Conservation (phyloP, 2,888 invertebrate genomes). For the Ochlodes sylvanus region DNA sequence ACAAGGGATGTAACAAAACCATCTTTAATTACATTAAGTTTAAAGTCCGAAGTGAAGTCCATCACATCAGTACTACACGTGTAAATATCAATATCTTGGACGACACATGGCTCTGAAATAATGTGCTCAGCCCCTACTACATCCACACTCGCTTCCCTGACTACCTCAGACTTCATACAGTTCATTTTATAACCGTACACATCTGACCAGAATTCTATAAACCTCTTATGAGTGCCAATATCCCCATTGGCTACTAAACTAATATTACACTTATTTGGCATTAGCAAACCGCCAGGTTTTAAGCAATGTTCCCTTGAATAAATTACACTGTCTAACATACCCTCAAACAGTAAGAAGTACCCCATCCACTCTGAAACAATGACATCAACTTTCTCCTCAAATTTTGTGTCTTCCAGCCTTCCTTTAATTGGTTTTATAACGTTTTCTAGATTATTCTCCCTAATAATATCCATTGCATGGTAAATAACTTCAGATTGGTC, state of each 20-base stretch:
- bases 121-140: constrained; percentile 84
- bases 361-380: constrained; percentile 99
- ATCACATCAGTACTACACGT: constrained; percentile 89
- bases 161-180: constrained; percentile 93
- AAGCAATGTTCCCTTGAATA: constrained; percentile 94
- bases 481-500: constrained; percentile 98
- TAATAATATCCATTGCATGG: constrained; percentile 97
- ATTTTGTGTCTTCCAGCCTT: constrained; percentile 91
- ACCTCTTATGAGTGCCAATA: constrained; percentile 88
- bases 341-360: constrained; percentile 97
- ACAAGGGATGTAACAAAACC: constrained; percentile 92
- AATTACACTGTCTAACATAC: constrained; percentile 97
- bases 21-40: constrained; percentile 86
- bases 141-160: constrained; percentile 88
- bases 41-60: constrained; percentile 89
- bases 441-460: constrained; percentile 91
- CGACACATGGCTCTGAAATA: constrained; percentile 87
- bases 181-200: constrained; percentile 98
- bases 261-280: constrained; percentile 94
- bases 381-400: constrained; percentile 94
- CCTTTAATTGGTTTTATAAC: constrained; percentile 93
- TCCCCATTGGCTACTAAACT: constrained; percentile 93
- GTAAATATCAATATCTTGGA: constrained; percentile 91
- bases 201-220: constrained; percentile 95
- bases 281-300: constrained; percentile 89